Percentiles rank a stretch among this genome's conserved stretches.
Evolutionary conservation across 2,888 invertebrate species (phyloP).

Genomic region (Luperina testacea): DNA sequence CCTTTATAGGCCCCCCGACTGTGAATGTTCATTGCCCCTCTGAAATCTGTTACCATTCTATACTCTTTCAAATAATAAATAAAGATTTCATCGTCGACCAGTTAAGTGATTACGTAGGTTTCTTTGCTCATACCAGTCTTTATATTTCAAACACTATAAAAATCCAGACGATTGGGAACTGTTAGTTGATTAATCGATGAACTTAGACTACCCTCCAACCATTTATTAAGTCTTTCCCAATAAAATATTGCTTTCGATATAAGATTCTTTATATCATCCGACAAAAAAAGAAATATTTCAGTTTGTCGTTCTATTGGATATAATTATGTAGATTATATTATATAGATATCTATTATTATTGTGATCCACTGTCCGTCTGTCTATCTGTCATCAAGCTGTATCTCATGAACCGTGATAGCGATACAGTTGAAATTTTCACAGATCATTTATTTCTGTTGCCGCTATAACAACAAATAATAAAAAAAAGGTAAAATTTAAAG

Average conservation of each 20-base stretch:
- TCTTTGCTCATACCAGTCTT: conserved; percentile 18
- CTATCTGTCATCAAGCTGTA: too few relatives aligned
- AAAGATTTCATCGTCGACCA: background rate
- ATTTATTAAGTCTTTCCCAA: conserved; percentile 20
- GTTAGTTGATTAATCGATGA: conserved; percentile 46
- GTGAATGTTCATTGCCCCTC: too few relatives aligned
- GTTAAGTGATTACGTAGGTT: conserved; percentile 32
- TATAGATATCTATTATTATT: too few relatives aligned
- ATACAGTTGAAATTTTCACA: too few relatives aligned
- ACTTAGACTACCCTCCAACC: conserved; percentile 24
- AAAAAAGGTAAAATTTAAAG: too few relatives aligned
- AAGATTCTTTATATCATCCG: background rate
- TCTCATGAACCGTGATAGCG: too few relatives aligned
- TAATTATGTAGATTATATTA: too few relatives aligned
- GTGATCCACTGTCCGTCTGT: too few relatives aligned
- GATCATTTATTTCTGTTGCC: too few relatives aligned
- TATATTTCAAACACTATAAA: conserved; percentile 36
- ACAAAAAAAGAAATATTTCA: background rate
- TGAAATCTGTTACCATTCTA: background rate
- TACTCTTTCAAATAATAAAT: background rate
- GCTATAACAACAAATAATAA: too few relatives aligned
- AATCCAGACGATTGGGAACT: conserved; percentile 40
- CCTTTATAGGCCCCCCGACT: too few relatives aligned
- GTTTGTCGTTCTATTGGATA: background rate
- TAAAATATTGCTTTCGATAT: conserved; percentile 28